Evolutionary conservation across 1,140 invertebrate genomes (phyloP).

Genomic region (Episyrphus balteatus): DNA sequence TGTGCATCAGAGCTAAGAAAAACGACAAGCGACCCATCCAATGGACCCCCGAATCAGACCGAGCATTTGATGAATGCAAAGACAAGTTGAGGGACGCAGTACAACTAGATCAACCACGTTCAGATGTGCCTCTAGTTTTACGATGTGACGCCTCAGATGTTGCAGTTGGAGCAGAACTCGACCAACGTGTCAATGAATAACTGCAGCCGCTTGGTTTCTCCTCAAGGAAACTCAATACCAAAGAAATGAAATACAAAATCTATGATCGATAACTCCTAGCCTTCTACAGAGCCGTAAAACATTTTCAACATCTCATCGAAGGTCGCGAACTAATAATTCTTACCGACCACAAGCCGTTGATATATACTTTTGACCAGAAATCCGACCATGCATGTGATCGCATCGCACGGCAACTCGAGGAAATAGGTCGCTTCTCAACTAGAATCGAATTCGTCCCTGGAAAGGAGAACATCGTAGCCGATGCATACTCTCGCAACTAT

Average conservation of each 20-base stretch:
- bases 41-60: conserved; percentile 6
- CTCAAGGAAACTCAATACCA: not conserved
- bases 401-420: conserved; percentile 10
- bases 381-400: conserved; percentile 6
- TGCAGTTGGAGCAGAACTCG: conserved; percentile 17
- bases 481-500: conserved; percentile 14
- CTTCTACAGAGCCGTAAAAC: conserved; percentile 17
- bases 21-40: conserved; percentile 13
- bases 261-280: conserved; percentile 36
- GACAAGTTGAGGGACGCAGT: conserved; percentile 9
- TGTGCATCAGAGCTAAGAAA: too few relatives aligned
- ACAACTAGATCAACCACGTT: conserved; percentile 10
- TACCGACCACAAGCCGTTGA: conserved; percentile 28
- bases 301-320: conserved; percentile 28
- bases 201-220: not conserved
- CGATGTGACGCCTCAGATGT: conserved; percentile 15
- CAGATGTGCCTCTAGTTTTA: conserved; percentile 6
- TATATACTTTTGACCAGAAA: conserved; percentile 14
- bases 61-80: conserved; percentile 26
- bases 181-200: conserved; percentile 7
- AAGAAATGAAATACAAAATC: conserved; percentile 8
- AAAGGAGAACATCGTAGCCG: conserved; percentile 18
- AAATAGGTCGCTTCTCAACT: conserved; percentile 15
- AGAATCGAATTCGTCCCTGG: conserved; percentile 18
- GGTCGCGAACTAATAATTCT: conserved; percentile 15